phyloP scores from a whole-genome alignment of 2,797 vertebrate genomes.

The Hozukius guyotensis region DNA sequence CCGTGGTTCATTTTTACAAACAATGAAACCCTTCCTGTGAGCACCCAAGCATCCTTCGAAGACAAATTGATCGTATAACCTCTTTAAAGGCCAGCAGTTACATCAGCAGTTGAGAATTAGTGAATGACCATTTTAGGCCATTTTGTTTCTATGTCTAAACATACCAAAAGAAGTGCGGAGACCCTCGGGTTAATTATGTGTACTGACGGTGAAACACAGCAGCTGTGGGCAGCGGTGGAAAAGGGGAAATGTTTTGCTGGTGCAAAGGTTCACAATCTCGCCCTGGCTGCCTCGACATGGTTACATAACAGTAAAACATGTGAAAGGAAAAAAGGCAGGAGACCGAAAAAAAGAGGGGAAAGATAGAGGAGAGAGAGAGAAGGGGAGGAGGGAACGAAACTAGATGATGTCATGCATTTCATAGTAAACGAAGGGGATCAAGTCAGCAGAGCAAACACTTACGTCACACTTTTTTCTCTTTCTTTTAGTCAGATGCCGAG shows the following conservation, averaged over 20 bases:
- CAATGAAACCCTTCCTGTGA: not conserved
- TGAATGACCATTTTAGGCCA: slow-evolving; percentile 38
- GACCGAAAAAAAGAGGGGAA: not conserved
- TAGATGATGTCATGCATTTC: slow-evolving; percentile 69
- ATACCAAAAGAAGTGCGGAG: not conserved
- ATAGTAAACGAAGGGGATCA: slow-evolving; percentile 38
- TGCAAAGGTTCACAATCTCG: slow-evolving; percentile 56
- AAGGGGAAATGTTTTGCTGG: slow-evolving; percentile 52
- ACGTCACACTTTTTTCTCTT: slow-evolving; percentile 2
- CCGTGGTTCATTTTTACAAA: not conserved
- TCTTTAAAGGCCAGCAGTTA: not conserved
- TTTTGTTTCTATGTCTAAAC: not conserved
- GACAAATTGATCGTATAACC: not conserved
- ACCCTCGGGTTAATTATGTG: slow-evolving; percentile 29
- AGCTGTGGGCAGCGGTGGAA: slow-evolving; percentile 61
- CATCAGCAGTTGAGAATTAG: not conserved
- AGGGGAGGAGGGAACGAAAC: not conserved
- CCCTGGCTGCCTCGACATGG: slow-evolving; percentile 32
- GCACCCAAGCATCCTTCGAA: not conserved
- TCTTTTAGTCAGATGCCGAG: slow-evolving; percentile 21
- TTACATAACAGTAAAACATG: slow-evolving; percentile 60
- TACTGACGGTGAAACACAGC: slow-evolving; percentile 41
- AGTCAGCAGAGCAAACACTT: slow-evolving; percentile 46
- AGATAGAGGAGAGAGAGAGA: not conserved
- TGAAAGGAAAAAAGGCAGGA: slow-evolving; percentile 24